Conservation (phyloP, 64 coral and sea anemone species). For the Exaiptasia diaphana region DNA sequence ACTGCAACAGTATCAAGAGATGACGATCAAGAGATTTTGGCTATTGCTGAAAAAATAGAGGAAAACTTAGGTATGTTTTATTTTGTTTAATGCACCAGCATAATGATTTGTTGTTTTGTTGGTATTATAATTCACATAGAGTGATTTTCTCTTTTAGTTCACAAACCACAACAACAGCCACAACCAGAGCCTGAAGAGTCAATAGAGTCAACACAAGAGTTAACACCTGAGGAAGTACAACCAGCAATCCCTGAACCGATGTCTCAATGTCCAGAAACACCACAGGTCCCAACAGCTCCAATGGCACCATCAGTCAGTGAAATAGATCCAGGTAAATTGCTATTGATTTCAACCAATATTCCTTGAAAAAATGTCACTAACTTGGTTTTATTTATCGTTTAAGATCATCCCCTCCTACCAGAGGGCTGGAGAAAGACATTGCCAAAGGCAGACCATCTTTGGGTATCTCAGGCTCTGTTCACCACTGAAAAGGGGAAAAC, state of each 20-base stretch:
- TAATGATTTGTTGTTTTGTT: background rate
- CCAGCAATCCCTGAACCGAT: too few species aligned
- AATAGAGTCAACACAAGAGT: background rate
- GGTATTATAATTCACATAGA: background rate
- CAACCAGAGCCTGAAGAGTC: background rate
- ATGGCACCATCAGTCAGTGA: too few species aligned
- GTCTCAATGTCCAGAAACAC: too few species aligned
- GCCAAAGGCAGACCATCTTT: background rate
- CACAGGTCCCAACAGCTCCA: too few species aligned
- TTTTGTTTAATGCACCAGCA: background rate
- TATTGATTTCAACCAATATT: too few species aligned
- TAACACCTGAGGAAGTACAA: too few species aligned
- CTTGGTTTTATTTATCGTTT: too few species aligned
- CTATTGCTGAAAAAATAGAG: background rate
- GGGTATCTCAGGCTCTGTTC: constrained; percentile 38
- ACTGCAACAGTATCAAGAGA: background rate
- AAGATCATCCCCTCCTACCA: background rate
- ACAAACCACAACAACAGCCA: background rate
- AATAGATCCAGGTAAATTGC: too few species aligned
- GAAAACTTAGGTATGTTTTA: background rate
- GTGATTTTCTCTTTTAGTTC: background rate
- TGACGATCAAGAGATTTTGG: background rate
- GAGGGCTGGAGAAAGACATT: constrained; percentile 14
- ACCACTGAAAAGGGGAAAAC: constrained; percentile 31
- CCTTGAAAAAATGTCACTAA: too few species aligned